Percentiles rank a stretch among this genome's conserved stretches.
These are phyloP conservation scores for Speoplatyrhinus poulsoni DNA, from an alignment of 2,113 vertebrate species.

Conservation along the genomic window DNA sequence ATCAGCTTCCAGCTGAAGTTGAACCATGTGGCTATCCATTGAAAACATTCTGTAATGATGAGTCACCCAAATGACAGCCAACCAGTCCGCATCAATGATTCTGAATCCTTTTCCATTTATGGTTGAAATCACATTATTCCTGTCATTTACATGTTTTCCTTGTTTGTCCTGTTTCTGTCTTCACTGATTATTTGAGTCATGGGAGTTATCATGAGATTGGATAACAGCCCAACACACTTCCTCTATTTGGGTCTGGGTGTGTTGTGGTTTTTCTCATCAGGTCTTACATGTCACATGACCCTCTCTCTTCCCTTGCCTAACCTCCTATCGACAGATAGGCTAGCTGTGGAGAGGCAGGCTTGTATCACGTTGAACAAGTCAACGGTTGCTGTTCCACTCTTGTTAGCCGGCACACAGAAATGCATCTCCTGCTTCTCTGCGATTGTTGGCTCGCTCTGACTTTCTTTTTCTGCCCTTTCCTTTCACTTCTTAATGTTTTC, in stretches of 20 bases:
- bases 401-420: neutral
- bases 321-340: too few relatives aligned
- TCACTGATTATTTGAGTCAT: constrained; percentile 18
- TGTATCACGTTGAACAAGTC: neutral
- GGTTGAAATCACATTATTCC: constrained; percentile 14
- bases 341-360: too few relatives aligned
- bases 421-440: constrained; percentile 2
- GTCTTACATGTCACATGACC: constrained; percentile 5
- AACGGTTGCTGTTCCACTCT: neutral
- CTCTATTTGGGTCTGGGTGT: neutral
- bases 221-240: neutral
- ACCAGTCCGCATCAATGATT: constrained; percentile 17
- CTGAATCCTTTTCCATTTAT: neutral
- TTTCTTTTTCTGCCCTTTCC: neutral
- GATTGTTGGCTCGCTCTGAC: too few relatives aligned
- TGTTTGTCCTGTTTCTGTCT: constrained; percentile 5
- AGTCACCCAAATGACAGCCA: constrained; percentile 37
- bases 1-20: neutral
- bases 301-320: too few relatives aligned
- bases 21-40: neutral
- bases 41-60: constrained; percentile 47
- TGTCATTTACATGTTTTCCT: neutral
- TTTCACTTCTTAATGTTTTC: neutral
- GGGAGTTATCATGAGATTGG: constrained; percentile 3
- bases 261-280: neutral